phyloP scores from a whole-genome alignment of 2,888 invertebrate genomes.

The Sabatieria punctata region DNA sequence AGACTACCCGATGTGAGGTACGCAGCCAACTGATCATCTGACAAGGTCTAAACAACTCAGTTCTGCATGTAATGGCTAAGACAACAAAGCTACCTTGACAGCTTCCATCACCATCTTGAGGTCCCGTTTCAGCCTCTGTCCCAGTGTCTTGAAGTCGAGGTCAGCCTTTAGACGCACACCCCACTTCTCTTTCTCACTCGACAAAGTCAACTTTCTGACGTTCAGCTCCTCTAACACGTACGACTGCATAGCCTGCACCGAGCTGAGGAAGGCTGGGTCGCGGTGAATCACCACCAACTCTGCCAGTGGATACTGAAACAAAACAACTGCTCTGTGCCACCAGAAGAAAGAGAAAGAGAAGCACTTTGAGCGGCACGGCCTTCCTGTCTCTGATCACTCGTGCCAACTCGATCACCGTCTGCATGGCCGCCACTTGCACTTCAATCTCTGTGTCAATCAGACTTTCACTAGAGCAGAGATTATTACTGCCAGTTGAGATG shows the following conservation, averaged over 20 bases:
- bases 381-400: conserved; percentile 77
- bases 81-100: conserved; percentile 47
- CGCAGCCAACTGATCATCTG: conserved; percentile 57
- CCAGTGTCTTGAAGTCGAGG: conserved; percentile 79
- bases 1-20: conserved; percentile 53
- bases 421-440: conserved; percentile 69
- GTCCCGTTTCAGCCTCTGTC: conserved; percentile 67
- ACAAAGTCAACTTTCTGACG: conserved; percentile 61
- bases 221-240: conserved; percentile 87
- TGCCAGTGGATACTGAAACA: conserved; percentile 61
- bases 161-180: conserved; percentile 77
- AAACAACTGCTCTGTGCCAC: no score
- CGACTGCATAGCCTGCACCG: conserved; percentile 56
- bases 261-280: conserved; percentile 54
- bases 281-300: conserved; percentile 88
- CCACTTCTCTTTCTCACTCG: conserved; percentile 75
- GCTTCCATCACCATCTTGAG: conserved; percentile 68
- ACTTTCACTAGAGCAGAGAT: conserved; percentile 19
- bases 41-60: conserved; percentile 40
- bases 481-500: neutral
- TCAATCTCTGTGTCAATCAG: conserved; percentile 72
- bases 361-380: conserved; percentile 68
- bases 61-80: neutral
- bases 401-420: conserved; percentile 80
- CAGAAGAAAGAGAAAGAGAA: conserved; percentile 3